Base-by-base conservation (phyloP, 2,888 invertebrate species). In the Hyposoter didymator region DNA sequence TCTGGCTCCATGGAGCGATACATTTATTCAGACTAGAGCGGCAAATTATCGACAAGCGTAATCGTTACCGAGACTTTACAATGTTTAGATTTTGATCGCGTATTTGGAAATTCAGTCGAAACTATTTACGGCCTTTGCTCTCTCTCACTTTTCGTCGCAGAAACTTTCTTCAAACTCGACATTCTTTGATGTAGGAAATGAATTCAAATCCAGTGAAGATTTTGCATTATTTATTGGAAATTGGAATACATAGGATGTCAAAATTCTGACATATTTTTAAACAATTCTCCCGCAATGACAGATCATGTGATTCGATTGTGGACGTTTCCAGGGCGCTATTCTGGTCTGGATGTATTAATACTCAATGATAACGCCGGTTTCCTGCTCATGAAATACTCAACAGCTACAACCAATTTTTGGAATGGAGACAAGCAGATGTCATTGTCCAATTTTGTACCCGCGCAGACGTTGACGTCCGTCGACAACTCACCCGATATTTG, bases 11-110 rank as follows among this genome's bases (percentile, higher is more conserved):
- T 47, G 28, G 4, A 52, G 10, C 32, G n/a, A 74, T 59, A 32
- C 28, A 67, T 52, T 39, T 39, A 45, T 22, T 55, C 17, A 66
- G 59, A 14, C 2, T 59, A 22, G 35, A 45, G 45, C 1, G 28
- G 19, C 55, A 10, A 59, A 78, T 78, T 69, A 78, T 69, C 78
- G 59, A 78, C 32, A 28, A 45, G 52, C 14, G 45, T 43, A 43
- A 69, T 69, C 69, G 45, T 14, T 28, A 28, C 28, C 28, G 14
- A 59, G 3, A 28, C 59, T 59, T 59, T 59, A 59, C 5, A 28
- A 4, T 28, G 59, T 14, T 28, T 1, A 59, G 59, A 59, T 59
- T 2, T 39, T 39, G 7, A 39, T 39, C 39, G 7, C 7, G 39
- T 8, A 22, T 55, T 22, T 6, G 10, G 10, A 55, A 10, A 19